Conservation (phyloP, 2,113 vertebrate genomes). For the Empidonax traillii region DNA sequence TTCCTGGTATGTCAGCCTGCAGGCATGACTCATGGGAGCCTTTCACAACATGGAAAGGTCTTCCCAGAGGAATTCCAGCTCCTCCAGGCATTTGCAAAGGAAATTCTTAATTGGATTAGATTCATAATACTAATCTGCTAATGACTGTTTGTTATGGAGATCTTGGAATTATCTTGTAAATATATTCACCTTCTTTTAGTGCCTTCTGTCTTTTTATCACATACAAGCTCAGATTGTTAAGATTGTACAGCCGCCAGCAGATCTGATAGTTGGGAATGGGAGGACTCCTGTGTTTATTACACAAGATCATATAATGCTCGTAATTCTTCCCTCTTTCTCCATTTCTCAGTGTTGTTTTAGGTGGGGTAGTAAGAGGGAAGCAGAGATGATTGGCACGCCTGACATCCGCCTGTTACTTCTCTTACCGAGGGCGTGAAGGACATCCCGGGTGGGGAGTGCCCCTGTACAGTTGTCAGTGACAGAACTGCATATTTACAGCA, state of each 20-base stretch:
- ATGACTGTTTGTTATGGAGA: constrained; percentile 57
- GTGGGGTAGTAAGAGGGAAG: background rate
- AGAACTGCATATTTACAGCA: background rate
- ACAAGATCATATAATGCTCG: background rate
- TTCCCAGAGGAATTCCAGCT: constrained; percentile 59
- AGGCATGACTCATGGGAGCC: constrained; percentile 27
- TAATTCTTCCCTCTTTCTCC: background rate
- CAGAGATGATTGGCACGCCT: background rate
- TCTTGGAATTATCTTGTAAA: constrained; percentile 49
- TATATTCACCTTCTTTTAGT: constrained; percentile 45
- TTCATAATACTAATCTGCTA: constrained; percentile 58
- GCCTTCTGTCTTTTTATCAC: constrained; percentile 18
- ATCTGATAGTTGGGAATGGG: background rate
- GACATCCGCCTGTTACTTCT: background rate
- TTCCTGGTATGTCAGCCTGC: constrained; percentile 50
- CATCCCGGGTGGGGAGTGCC: background rate
- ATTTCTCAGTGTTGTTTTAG: background rate
- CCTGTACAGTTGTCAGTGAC: background rate
- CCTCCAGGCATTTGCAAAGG: constrained; percentile 58
- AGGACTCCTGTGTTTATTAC: background rate
- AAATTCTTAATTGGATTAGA: constrained; percentile 69
- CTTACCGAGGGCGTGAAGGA: background rate
- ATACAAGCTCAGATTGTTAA: background rate
- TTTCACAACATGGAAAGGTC: constrained; percentile 45
- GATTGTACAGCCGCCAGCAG: background rate